These are phyloP conservation scores for Nipponia nippon DNA, from an alignment of 2,113 vertebrate genomes.

Conservation along the genomic window DNA sequence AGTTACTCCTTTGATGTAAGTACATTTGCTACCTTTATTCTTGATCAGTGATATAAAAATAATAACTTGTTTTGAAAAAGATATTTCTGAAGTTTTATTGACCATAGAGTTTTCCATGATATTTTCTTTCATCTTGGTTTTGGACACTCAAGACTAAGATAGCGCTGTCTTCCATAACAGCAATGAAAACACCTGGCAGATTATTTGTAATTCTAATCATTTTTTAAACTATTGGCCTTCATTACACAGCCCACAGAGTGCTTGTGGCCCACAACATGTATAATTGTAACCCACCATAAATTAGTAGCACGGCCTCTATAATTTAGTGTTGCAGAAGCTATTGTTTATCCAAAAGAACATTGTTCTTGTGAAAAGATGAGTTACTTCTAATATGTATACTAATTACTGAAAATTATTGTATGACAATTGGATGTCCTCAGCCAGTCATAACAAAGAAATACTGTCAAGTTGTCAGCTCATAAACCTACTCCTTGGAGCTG, in stretches of 20 bases:
- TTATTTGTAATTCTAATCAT: slow-evolving; percentile 68
- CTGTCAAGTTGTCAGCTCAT: slow-evolving; percentile 52
- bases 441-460: slow-evolving; percentile 56
- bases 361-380: slow-evolving; percentile 62
- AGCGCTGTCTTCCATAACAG: slow-evolving; percentile 15
- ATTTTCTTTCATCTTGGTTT: slow-evolving; percentile 13
- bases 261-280: slow-evolving; percentile 65
- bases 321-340: slow-evolving; percentile 57
- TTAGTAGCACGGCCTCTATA: slow-evolving; percentile 56
- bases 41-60: background rate
- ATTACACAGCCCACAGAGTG: slow-evolving; percentile 64
- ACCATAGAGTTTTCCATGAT: background rate
- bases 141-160: background rate
- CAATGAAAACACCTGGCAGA: slow-evolving; percentile 56
- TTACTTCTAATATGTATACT: slow-evolving; percentile 53
- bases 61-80: background rate
- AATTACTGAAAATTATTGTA: slow-evolving; percentile 65
- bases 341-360: slow-evolving; percentile 65
- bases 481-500: slow-evolving; percentile 30
- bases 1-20: background rate
- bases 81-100: background rate
- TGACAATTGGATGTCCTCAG: slow-evolving; percentile 57
- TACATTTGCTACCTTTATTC: background rate
- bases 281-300: slow-evolving; percentile 63
- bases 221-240: slow-evolving; percentile 66